Conservation (phyloP, 2,113 vertebrate genomes). For the Oryzias melastigma region DNA sequence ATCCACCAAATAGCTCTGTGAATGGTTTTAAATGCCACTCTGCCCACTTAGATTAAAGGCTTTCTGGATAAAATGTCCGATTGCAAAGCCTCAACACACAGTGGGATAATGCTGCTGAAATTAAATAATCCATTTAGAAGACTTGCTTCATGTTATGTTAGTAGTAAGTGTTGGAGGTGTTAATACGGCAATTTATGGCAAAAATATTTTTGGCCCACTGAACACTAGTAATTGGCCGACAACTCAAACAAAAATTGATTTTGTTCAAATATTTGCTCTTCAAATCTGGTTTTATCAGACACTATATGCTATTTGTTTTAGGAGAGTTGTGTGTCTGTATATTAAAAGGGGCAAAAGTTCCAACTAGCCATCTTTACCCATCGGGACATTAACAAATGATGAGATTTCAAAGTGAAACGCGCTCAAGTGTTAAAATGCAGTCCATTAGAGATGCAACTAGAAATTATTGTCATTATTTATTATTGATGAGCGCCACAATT, state of each 20-base stretch:
- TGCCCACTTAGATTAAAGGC: not conserved
- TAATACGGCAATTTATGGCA: not conserved
- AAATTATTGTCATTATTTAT: constrained; percentile 5
- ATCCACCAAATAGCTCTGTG: not conserved
- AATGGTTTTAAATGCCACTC: not conserved
- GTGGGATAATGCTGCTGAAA: constrained; percentile 9
- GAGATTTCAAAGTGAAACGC: constrained; percentile 6
- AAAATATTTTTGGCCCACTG: not conserved
- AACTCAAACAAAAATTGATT: too few species aligned
- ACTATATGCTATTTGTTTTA: too few species aligned
- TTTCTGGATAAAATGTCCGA: not conserved
- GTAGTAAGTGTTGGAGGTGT: not conserved
- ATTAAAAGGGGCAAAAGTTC: not conserved
- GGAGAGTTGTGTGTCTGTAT: not conserved
- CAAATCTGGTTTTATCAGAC: too few species aligned
- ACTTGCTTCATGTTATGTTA: constrained; percentile 5
- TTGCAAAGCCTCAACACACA: not conserved
- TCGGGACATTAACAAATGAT: constrained; percentile 19
- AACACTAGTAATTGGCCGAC: not conserved
- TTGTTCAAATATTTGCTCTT: too few species aligned
- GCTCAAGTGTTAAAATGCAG: constrained; percentile 2
- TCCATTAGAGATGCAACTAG: constrained; percentile 1
- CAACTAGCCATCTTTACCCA: not conserved
- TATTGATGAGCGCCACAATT: constrained; percentile 2
- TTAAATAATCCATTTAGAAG: not conserved